Conservation (phyloP, 1,140 invertebrate genomes). For the Acromyrmex echinatior region DNA sequence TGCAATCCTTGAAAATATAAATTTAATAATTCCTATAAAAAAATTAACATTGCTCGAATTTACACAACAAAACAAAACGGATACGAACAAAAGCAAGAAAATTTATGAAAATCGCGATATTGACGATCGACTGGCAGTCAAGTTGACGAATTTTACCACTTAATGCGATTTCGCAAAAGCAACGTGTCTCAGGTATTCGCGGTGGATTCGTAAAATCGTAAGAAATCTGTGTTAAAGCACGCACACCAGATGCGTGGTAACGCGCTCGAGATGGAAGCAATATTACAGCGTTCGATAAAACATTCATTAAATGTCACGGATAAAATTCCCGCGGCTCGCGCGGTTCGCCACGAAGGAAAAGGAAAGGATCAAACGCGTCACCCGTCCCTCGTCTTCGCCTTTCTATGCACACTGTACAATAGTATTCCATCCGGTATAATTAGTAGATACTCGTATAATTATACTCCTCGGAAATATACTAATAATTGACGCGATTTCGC, state of each 20-base stretch:
- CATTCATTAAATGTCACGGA: conserved; percentile 26
- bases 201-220: conserved; percentile 20
- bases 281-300: conserved; percentile 50
- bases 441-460: conserved; percentile 40
- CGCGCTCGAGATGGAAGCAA: conserved; percentile 52
- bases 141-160: conserved; percentile 3
- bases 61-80: not conserved
- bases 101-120: not conserved
- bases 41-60: not conserved
- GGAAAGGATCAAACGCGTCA: conserved; percentile 33
- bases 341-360: not conserved
- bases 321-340: conserved; percentile 16
- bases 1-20: not conserved
- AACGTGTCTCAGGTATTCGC: conserved; percentile 13
- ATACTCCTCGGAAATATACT: conserved; percentile 45
- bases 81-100: not conserved
- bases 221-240: conserved; percentile 44
- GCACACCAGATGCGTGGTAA: not conserved
- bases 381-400: not conserved
- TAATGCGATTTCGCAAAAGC: conserved; percentile 33
- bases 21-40: not conserved
- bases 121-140: not conserved
- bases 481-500: conserved; percentile 57
- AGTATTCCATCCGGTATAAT: conserved; percentile 17
- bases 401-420: conserved; percentile 49